Base-by-base conservation (phyloP, 1,140 invertebrate genomes). In the Lepidurus apus region DNA sequence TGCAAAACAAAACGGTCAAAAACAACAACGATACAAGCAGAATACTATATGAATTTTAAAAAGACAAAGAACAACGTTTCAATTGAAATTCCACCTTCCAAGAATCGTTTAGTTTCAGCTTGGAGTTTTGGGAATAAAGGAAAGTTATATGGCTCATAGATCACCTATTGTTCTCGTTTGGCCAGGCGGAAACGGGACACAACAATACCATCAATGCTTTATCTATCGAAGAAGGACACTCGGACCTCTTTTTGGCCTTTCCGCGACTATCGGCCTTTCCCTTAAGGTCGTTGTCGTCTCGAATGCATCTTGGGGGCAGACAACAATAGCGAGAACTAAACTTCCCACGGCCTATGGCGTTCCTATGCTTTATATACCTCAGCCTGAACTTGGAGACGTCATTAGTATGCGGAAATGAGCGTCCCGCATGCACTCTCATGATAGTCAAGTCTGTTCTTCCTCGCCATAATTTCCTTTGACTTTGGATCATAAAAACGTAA, bases 1-100 rank as follows among this genome's bases (percentile, higher is more conserved):
- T 26, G 80, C 78, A 80, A 80, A 45, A 73, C 13, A 74, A 73
- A 47, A 75, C 34, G 81, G 78, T 7, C 78, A 77, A 43, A 80
- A 76, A 44, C 74, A 77, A 73, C 80, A 47, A 81, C 74, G 73
- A 42, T 78, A 47, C 42, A 80, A 79, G 26, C 74, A 53, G 26
- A 80, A 76, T 6, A 78, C 6, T 26, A 75, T 53, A 42, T 65
- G 44, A 45, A 65, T 79, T 34, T 80, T 73, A 5, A 21, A 21
- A 17, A n/a, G 53, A 7, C 45, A 47, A 17, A 7, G 17, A 11
- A 11, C 53, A 11, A 11, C 4, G 13, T 17, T 65, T 21, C 17
- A 0, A 13, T 17, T 65, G 53, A 21, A 34, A 34, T 21, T 65
- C 53, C 17, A n/a, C 53, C 21, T 65, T 65, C 53, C 9, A 65